A percentile compares a stretch with the other conserved stretches of the same genome.
Conservation (phyloP, 2,797 vertebrate species). For the Tapirus indicus region DNA sequence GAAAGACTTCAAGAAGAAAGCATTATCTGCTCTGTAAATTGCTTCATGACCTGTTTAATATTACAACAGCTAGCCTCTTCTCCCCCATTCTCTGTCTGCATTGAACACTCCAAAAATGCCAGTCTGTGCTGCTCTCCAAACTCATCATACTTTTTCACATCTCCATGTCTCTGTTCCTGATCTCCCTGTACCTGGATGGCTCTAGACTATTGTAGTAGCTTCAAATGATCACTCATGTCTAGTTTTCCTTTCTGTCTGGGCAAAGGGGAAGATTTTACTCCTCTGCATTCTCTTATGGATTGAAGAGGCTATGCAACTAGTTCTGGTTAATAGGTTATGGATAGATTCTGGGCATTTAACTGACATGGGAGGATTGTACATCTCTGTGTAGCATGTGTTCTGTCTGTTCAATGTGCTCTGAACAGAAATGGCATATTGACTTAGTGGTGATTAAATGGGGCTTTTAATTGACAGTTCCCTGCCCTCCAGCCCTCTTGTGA, state of each 20-base stretch:
- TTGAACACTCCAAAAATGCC: neutral
- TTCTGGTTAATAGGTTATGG: neutral
- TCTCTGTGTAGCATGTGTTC: neutral
- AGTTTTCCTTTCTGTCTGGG: neutral
- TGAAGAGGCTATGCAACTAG: neutral
- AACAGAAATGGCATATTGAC: neutral
- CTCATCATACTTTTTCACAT: neutral
- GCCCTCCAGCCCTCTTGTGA: neutral
- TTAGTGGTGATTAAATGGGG: neutral
- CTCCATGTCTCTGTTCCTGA: too few relatives aligned
- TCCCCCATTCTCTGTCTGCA: neutral
- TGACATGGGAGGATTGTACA: neutral
- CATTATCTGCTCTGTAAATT: neutral
- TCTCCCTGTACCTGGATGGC: accelerated
- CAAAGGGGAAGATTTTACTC: accelerated
- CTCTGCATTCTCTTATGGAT: neutral
- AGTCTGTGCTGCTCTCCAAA: neutral
- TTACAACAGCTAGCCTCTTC: neutral
- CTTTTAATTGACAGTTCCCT: neutral
- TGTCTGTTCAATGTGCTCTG: neutral
- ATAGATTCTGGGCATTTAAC: neutral
- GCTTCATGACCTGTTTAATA: neutral
- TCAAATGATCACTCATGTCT: neutral
- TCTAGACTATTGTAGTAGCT: neutral
- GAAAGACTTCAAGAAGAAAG: neutral